Base-by-base conservation (phyloP, 2,113 vertebrate species). In the Callaeas wilsoni region DNA sequence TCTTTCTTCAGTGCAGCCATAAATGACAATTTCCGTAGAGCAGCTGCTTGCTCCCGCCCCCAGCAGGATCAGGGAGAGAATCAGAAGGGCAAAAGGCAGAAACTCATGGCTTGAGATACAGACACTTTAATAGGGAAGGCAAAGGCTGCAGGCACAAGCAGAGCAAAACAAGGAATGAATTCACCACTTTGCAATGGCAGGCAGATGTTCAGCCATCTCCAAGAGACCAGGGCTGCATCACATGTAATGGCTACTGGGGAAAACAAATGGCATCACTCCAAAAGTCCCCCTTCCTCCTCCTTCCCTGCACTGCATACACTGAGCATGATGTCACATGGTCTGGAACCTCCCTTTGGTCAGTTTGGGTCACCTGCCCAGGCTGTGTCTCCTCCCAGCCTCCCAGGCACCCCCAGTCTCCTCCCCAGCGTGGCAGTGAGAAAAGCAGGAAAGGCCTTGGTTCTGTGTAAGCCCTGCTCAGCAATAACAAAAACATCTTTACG, bases 261-360 rank as follows among this genome's bases (percentile, higher is more conserved):
- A 8, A 35, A 21, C 35, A 63, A 77, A 41, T 5, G 1, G 13
- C 35, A 26, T 41, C 57, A 33, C 10, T 21, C 35, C 59, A 63
- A 41, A 27, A 0, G 1, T 15, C 33, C 29, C 27, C 3, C 16
- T 32, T 39, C 20, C 27, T 39, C 9, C 27, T 49, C 21, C 44
- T 62, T 3, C n/a, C 16, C 42, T 2, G 5, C 56, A 33, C 3
- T 16, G 12, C 1, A 41, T 2, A 41, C 6, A 33, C 57, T 16
- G 57, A 50, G 7, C 44, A 26, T 6, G 46, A 20, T 26, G 29
- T 4, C 16, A 20, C 30, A 20, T 3, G 35, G 29, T 50, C 74
- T 50, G 35, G 44, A 39, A 32, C 50, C 4, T 16, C 35, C 74
- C 21, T 62, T 21, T 62, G 74, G 44, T 39, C n/a, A 39, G 16